Conservation (phyloP, 2,888 invertebrate species). For the Beris chalybata region DNA sequence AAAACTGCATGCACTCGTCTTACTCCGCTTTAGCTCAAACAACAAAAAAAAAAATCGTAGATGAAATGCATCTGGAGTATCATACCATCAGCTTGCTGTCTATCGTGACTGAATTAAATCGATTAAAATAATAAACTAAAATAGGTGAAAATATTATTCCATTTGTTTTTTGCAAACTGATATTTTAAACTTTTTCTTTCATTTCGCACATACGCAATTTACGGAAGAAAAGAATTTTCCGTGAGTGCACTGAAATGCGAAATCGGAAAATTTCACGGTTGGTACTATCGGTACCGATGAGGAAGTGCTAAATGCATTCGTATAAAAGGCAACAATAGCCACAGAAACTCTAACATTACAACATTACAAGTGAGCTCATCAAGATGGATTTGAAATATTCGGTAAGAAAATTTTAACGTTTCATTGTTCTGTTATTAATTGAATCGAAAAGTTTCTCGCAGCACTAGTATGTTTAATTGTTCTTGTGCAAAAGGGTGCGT, state of each 20-base stretch:
- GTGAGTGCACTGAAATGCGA: background rate
- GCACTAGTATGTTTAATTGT: background rate
- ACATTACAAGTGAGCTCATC: background rate
- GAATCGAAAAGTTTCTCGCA: background rate
- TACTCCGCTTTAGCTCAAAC: too few relatives aligned
- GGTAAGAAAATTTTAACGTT: conserved; percentile 5
- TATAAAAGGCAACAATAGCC: conserved; percentile 15
- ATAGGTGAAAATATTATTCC: too few relatives aligned
- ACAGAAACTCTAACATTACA: background rate
- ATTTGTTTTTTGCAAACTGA: too few relatives aligned
- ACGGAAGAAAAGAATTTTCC: conserved; percentile 11
- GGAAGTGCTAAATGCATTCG: conserved; percentile 9
- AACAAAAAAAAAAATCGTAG: too few relatives aligned
- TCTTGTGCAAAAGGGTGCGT: background rate
- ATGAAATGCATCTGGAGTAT: too few relatives aligned
- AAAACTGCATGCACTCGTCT: too few relatives aligned
- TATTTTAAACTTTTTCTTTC: conserved; percentile 3
- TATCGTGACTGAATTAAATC: too few relatives aligned
- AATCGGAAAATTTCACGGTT: conserved; percentile 18
- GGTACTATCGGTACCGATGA: conserved; percentile 1
- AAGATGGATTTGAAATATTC: conserved; percentile 11
- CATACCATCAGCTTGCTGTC: too few relatives aligned
- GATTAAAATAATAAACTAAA: too few relatives aligned
- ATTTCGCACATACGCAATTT: conserved; percentile 1
- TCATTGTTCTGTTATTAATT: background rate